Conservation (phyloP, 2,888 invertebrate species). For the Octonoba sinensis region DNA sequence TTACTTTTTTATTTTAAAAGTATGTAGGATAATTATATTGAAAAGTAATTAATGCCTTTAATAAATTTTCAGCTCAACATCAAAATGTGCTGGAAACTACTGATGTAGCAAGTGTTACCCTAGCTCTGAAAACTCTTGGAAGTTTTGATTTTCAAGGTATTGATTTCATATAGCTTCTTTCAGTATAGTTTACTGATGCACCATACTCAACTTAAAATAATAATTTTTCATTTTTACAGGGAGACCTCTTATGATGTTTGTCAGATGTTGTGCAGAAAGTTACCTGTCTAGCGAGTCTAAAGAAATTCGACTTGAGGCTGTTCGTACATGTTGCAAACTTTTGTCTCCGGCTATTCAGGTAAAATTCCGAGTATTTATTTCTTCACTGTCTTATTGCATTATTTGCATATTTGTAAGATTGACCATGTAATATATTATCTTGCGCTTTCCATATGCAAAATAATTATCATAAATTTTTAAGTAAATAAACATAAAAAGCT, state of each 20-base stretch:
- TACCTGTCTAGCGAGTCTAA: constrained; percentile 91
- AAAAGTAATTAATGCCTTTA: not conserved
- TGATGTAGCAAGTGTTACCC: constrained; percentile 86
- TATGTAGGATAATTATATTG: not conserved
- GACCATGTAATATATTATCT: no score
- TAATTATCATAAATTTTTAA: no score
- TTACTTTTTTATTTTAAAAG: not conserved
- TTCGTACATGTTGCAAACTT: constrained; percentile 91
- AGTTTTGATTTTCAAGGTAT: constrained; percentile 86
- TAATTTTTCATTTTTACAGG: constrained; percentile 71
- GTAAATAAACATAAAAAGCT: not conserved
- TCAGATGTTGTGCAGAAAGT: constrained; percentile 90
- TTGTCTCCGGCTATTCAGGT: constrained; percentile 83
- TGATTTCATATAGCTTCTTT: not conserved
- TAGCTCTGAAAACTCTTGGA: constrained; percentile 93
- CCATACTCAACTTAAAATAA: not conserved
- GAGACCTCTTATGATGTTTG: constrained; percentile 90
- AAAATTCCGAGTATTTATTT: not conserved
- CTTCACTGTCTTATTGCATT: no score
- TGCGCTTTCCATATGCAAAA: no score
- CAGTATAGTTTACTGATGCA: not conserved
- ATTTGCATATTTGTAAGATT: no score
- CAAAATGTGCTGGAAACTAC: constrained; percentile 75
- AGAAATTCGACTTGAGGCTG: constrained; percentile 93
- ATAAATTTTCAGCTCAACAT: not conserved